Evolutionary conservation across 37 sponge, comb jelly and placozoan genomes (phyloP), one percentile per base, ranked within the genome.

Genomic region (Cladorhizidae sp.): DNA sequence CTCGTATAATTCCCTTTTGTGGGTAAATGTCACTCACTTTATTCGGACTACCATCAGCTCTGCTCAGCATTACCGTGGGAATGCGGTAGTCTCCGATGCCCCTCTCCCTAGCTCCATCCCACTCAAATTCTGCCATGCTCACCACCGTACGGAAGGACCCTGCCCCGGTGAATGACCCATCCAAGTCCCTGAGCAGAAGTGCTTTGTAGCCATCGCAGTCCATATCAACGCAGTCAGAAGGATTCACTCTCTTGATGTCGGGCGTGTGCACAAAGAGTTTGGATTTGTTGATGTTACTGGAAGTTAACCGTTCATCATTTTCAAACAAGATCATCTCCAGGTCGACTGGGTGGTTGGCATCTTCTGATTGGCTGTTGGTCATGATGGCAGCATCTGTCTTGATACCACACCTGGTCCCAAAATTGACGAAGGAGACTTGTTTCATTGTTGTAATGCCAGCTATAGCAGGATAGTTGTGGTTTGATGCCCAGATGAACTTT

Each of bases 211-310:
- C 98, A 85, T 97, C 98, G 75, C 98, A 97, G 68, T 95, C 95
- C 93, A 97, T 90, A 55, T 97, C 98, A 26, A 97, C 98, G 82
- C 98, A 97, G 58, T 97, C 98, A 5, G 98, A 92, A 22, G 98
- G 95, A 71, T 97, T 94, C 26, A 97, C 80, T 57, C 86, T 70
- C 21, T 75, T 71, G 0, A 88, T 72, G 20, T 70, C 67, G 1
- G 92, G 95, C 25, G 75, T 49, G 29, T 83, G 75, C 22, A 76
- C 63, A 69, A 65, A 95, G 64, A 85, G 32, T 29, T 72, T 82
- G 0, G 52, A n/a, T 22, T 61, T 49, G 28, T 71, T 75, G 2
- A 18, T 29, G 1, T 37, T 2, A 58, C 59, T 58, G 23, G 17
- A 6, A 14, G 59, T 26, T 12, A 9, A 12, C 9, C 9, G 8